Evolutionary conservation across 2,797 vertebrate genomes (phyloP), one percentile per base, ranked within the genome.

Genomic region (Chaunax sp.): DNA sequence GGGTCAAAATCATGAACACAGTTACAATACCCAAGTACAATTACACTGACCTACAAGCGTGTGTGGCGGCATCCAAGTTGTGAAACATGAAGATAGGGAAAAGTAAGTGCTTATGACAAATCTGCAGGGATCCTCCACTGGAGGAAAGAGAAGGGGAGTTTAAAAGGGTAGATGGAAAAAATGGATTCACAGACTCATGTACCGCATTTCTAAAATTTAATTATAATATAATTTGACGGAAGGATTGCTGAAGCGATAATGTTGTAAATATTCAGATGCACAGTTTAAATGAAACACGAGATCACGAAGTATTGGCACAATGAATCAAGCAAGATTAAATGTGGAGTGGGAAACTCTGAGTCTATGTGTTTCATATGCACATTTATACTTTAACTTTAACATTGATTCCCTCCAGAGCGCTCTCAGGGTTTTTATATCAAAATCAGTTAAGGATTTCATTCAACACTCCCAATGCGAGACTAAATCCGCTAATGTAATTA

Each of bases 381-480:
- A 57, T 77, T 80, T 68, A 60, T 52, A 82, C 69, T 80, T 87
- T 78, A 61, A 52, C 70, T 84, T 81, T 81, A 81, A 77, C 80
- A 79, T 69, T 41, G 59, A 77, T 84, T 85, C 64, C 80, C 67
- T 72, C 30, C 53, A 49, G 44, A 80, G 77, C 47, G 65, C 72
- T 77, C 64, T 77, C 62, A 71, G 58, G n/a, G 8, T 55, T 78
- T 82, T 80, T 59, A 72, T 47, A 73, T 51, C 69, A 76, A 72
- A 85, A 78, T 78, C 72, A 64, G 67, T 82, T 75, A 57, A 79
- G 47, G 58, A 67, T 84, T 78, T 83, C 46, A 81, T 43, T 78
- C 68, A 51, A 38, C 11, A 19, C 35, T 80, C 59, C 46, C 22
- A 20, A 52, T 72, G 67, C 68, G 79, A 65, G 82, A 83, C 55